Evolutionary conservation across 2,797 vertebrate species (phyloP).

Genomic region (Rhinophrynus dorsalis): DNA sequence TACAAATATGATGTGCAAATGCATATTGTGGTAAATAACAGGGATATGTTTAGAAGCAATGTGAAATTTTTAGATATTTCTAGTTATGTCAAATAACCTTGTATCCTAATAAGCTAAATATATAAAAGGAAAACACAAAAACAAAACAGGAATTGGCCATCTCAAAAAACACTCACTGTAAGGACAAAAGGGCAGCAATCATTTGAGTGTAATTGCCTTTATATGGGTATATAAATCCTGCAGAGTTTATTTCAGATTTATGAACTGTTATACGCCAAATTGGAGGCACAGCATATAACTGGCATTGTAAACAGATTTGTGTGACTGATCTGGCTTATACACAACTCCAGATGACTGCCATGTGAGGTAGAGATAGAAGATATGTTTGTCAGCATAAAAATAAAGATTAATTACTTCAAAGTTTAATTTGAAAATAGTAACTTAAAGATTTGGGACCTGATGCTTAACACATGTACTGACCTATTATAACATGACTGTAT

Average conservation of each 20-base stretch:
- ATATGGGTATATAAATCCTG: not conserved
- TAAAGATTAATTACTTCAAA: not conserved
- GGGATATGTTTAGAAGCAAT: too few relatives aligned
- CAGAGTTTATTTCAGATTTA: not conserved
- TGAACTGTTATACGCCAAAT: not conserved
- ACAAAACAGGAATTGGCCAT: too few relatives aligned
- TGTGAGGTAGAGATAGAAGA: conserved; percentile 1
- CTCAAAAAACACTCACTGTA: conserved; percentile 2
- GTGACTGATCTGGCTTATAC: not conserved
- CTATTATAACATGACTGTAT: too few relatives aligned
- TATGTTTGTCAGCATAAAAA: conserved; percentile 8
- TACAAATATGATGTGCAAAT: too few relatives aligned
- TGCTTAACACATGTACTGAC: too few relatives aligned
- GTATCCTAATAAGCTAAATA: too few relatives aligned
- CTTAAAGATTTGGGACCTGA: too few relatives aligned
- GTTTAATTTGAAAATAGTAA: too few relatives aligned
- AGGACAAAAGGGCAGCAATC: not conserved
- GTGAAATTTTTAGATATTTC: too few relatives aligned
- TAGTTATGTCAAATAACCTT: too few relatives aligned
- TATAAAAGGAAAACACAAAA: too few relatives aligned
- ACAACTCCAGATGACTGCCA: conserved; percentile 9
- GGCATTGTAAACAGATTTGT: fast-evolving
- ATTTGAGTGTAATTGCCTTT: not conserved
- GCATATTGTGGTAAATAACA: too few relatives aligned
- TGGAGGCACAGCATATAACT: not conserved